phyloP scores from a whole-genome alignment of 2,888 invertebrate species.

The Hydropsyche betteni region DNA sequence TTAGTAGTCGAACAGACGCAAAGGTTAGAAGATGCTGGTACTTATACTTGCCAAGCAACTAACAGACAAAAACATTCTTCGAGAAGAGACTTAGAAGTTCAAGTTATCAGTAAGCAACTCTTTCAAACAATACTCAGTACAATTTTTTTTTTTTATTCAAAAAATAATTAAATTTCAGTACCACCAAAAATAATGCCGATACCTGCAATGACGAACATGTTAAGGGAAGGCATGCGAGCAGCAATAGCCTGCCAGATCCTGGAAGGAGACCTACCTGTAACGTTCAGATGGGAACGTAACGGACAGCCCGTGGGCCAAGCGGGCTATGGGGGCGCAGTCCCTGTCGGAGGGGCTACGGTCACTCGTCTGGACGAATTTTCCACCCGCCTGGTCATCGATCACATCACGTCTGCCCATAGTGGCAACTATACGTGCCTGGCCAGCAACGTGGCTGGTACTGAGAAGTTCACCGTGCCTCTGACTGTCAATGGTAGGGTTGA shows the following conservation, averaged over 20 bases:
- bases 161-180: conserved; percentile 63
- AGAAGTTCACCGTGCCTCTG: conserved; percentile 79
- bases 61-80: conserved; percentile 85
- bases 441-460: conserved; percentile 85
- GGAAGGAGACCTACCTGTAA: conserved; percentile 91
- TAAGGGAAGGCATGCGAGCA: conserved; percentile 86
- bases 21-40: conserved; percentile 84
- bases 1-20: conserved; percentile 87
- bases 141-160: too few relatives aligned
- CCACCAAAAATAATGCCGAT: conserved; percentile 87
- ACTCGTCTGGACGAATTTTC: conserved; percentile 84
- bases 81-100: conserved; percentile 77
- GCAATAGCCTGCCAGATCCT: conserved; percentile 91
- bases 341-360: conserved; percentile 62
- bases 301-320: conserved; percentile 77
- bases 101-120: conserved; percentile 71
- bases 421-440: conserved; percentile 94
- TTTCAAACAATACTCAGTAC: too few relatives aligned
- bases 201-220: conserved; percentile 80
- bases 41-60: conserved; percentile 89
- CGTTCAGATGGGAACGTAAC: conserved; percentile 91
- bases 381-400: conserved; percentile 85
- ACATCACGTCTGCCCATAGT: conserved; percentile 83
- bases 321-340: conserved; percentile 59
- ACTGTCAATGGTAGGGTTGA: conserved; percentile 79